A percentile compares a stretch with the other conserved stretches of the same genome.
phyloP scores from a whole-genome alignment of 2,797 vertebrate species.

The Graptemys geographica region DNA sequence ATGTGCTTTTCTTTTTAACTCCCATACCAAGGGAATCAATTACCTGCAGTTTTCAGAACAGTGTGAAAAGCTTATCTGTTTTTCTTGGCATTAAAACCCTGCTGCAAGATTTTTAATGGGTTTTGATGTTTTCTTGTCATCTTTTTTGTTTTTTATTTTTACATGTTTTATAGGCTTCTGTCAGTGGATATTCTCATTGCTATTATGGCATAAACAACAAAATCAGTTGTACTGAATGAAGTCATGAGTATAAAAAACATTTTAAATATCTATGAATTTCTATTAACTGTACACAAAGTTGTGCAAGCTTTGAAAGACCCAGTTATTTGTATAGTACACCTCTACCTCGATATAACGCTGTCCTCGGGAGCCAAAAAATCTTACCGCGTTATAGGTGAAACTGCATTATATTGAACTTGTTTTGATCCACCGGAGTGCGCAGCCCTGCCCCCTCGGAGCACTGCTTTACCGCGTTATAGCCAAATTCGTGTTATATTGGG shows the following conservation, averaged over 20 bases:
- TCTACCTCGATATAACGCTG: too few species aligned
- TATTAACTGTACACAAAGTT: neutral
- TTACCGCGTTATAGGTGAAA: too few species aligned
- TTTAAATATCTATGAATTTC: neutral
- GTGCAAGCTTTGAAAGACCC: slow-evolving; percentile 31
- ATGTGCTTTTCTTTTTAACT: slow-evolving; percentile 19
- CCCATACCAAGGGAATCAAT: slow-evolving; percentile 37
- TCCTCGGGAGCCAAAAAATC: too few species aligned
- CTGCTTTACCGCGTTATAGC: too few species aligned
- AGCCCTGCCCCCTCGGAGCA: too few species aligned
- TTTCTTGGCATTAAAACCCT: slow-evolving; percentile 45
- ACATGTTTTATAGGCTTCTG: slow-evolving; percentile 45
- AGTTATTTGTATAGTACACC: slow-evolving; percentile 31
- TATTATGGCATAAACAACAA: slow-evolving; percentile 45
- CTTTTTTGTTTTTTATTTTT: slow-evolving; percentile 49
- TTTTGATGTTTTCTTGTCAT: slow-evolving; percentile 64
- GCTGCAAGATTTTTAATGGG: slow-evolving; percentile 38
- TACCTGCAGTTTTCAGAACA: slow-evolving; percentile 41
- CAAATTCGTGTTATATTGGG: too few species aligned
- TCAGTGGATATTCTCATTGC: slow-evolving; percentile 42
- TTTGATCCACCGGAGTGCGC: too few species aligned
- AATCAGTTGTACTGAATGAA: slow-evolving; percentile 47
- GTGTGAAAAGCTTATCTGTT: slow-evolving; percentile 51
- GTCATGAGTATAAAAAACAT: slow-evolving; percentile 27
- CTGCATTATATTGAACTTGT: too few species aligned